phyloP scores from a whole-genome alignment of 2,888 invertebrate genomes.

The Aphidius colemani region DNA sequence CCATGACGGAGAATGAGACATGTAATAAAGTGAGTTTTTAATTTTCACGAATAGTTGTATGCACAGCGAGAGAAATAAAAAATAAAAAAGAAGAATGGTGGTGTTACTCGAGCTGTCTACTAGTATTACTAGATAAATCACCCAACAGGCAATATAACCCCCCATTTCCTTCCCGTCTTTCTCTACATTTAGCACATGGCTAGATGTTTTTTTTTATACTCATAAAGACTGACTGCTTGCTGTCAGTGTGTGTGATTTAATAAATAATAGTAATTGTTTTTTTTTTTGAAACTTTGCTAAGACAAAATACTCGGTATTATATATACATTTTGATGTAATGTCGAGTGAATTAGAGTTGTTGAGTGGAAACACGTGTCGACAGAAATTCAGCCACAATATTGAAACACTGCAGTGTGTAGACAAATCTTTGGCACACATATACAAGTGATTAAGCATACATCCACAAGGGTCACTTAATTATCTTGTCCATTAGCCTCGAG shows the following conservation, averaged over 20 bases:
- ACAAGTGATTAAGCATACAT: conserved; percentile 12
- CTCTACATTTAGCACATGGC: not conserved
- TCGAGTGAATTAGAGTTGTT: conserved; percentile 1
- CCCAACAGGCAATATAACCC: conserved; percentile 56
- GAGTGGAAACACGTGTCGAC: conserved; percentile 12
- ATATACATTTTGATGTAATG: conserved; percentile 2
- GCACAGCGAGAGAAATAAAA: not conserved
- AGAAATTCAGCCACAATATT: conserved; percentile 1
- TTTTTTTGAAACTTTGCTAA: too few species aligned
- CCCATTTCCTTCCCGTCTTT: conserved; percentile 20
- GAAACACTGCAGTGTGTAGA: conserved; percentile 1
- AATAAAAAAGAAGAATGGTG: conserved; percentile 19
- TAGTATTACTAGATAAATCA: conserved; percentile 61
- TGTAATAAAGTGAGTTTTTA: conserved; percentile 61
- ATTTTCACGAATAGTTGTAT: conserved; percentile 53
- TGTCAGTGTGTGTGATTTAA: not conserved
- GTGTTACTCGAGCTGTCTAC: conserved; percentile 52
- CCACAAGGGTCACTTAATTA: conserved; percentile 34
- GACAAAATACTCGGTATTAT: not conserved
- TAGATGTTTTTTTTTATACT: not conserved
- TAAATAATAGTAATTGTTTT: not conserved
- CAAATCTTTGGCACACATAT: too few species aligned
- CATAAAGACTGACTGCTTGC: conserved; percentile 3
- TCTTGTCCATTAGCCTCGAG: conserved; percentile 35
- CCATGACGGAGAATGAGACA: conserved; percentile 52